These are phyloP conservation scores for Phaethornis superciliosus DNA, from an alignment of 2,113 vertebrate genomes.

Conservation along the genomic window DNA sequence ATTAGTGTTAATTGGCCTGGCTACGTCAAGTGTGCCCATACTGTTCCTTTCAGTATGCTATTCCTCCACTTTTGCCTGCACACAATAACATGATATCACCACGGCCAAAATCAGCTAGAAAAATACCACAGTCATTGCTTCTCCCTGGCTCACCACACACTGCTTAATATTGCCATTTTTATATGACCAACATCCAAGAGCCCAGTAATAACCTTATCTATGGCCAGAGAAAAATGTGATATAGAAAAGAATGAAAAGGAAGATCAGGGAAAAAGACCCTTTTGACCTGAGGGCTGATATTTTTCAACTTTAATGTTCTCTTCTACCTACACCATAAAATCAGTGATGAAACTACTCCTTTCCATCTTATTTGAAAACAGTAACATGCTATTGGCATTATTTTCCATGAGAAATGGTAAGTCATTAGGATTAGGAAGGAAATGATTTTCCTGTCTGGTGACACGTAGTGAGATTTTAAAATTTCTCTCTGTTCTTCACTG, in stretches of 20 bases:
- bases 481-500: conserved; percentile 19
- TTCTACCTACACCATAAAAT: conserved; percentile 40
- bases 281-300: conserved; percentile 58
- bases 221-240: conserved; percentile 47
- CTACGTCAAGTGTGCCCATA: not conserved
- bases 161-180: conserved; percentile 36
- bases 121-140: conserved; percentile 21
- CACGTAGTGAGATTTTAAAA: not conserved
- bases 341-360: conserved; percentile 53
- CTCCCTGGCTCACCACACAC: conserved; percentile 21
- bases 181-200: conserved; percentile 11
- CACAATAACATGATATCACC: not conserved
- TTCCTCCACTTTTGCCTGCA: not conserved
- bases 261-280: conserved; percentile 54
- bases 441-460: conserved; percentile 23
- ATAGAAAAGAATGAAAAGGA: conserved; percentile 65
- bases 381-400: conserved; percentile 32
- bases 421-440: conserved; percentile 40
- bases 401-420: conserved; percentile 47
- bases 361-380: conserved; percentile 57
- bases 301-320: conserved; percentile 64
- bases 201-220: conserved; percentile 44
- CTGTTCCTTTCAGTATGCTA: not conserved
- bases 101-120: not conserved
- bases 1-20: conserved; percentile 22